These are phyloP conservation scores for Zaprionus vittiger DNA, from an alignment of 1,140 invertebrate species.

Conservation along the genomic window DNA sequence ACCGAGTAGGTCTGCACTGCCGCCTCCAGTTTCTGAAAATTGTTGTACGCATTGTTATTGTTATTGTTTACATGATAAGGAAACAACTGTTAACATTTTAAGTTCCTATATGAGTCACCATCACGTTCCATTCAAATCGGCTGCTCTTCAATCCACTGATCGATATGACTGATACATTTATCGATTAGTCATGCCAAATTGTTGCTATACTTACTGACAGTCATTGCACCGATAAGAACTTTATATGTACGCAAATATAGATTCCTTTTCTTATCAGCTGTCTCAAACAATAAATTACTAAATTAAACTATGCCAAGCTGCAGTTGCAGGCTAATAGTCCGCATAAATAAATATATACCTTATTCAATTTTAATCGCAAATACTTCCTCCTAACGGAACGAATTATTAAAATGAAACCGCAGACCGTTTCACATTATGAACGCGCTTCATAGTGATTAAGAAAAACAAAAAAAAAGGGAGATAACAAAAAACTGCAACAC, in stretches of 20 bases:
- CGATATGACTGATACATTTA: constrained; percentile 5
- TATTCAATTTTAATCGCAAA: not conserved
- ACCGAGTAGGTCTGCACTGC: constrained; percentile 87
- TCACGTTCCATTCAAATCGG: constrained; percentile 1
- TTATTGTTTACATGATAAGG: constrained; percentile 3
- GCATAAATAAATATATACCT: not conserved
- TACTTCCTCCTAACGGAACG: not conserved
- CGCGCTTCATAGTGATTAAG: constrained; percentile 13
- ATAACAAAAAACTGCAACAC: not conserved
- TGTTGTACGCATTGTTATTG: constrained; percentile 4
- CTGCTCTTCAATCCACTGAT: constrained; percentile 17
- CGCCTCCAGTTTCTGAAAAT: constrained; percentile 85
- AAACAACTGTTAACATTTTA: constrained; percentile 29
- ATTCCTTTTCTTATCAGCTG: constrained; percentile 45
- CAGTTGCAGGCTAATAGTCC: not conserved
- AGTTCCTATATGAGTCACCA: constrained; percentile 26
- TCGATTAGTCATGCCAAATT: constrained; percentile 40
- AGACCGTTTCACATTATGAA: not conserved
- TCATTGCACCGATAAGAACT: constrained; percentile 27
- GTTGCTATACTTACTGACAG: constrained; percentile 29
- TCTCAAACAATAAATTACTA: constrained; percentile 52
- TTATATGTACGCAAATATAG: not conserved
- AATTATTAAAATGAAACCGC: not conserved
- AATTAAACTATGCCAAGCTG: not conserved
- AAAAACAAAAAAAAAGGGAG: not conserved